Base-by-base conservation (phyloP, 2,888 invertebrate genomes). In the Aphodius sticticus region DNA sequence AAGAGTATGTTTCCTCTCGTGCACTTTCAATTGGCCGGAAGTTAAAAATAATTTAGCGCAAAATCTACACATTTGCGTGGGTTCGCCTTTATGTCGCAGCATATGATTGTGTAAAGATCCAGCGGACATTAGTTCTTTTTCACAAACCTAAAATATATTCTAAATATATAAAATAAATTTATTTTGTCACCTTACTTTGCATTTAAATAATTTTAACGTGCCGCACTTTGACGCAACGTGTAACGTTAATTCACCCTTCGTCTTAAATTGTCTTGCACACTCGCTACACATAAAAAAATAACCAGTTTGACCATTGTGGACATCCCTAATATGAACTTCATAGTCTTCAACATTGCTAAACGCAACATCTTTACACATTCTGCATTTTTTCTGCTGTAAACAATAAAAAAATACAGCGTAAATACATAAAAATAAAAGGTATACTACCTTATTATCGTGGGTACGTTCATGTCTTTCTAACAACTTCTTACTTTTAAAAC, bases 261-360 rank as follows among this genome's bases (percentile, higher is more conserved):
- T 88, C 80, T 88, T 89, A 82, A 89, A 90, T 77, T 89, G 88
- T 80, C 88, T 87, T 2, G 89, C 90, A 84, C 90, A 91, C 81
- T 88, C 88, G 72, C 88, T 89, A 81, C 90, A 90, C 74, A 89
- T 88, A 74, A 86, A 87, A 78, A 86, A 86, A 76, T 87, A 87
- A 0, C 87, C 83, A 79, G 88, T 83, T 26, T 87, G 85, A 6
- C 89, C 90, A 80, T 89, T 85, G 81, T 90, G 91, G 6, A 86
- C 82, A 15, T 85, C 86, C 70, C 88, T 86, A 16, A 90, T 87
- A 80, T 91, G 90, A 0, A 85, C 82, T 3, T 89, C 84, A 82
- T 88, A 89, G 69, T 88, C 88, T 16, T 85, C 84, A 77, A 88
- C 87, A 38, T 85, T 86, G 16, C 84, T 82, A 80, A 90, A 91